phyloP scores from a whole-genome alignment of 2,797 vertebrate genomes.

The Pterois miles region DNA sequence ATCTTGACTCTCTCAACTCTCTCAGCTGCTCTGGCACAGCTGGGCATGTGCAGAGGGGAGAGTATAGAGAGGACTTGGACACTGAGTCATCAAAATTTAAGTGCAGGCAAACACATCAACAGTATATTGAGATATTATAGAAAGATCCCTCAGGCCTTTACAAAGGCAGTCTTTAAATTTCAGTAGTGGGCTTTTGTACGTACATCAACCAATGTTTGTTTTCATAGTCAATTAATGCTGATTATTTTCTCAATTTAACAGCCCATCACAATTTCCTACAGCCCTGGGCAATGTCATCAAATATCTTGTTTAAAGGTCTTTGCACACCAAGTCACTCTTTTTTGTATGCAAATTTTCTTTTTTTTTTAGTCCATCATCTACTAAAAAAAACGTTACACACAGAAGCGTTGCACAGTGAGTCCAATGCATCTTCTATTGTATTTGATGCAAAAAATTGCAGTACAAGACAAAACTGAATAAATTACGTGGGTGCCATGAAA shows the following conservation, averaged over 20 bases:
- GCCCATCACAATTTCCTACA: not conserved
- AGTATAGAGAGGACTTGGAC: not conserved
- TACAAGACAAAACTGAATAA: no score
- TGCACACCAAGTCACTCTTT: no score
- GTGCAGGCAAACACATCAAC: not conserved
- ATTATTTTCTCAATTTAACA: not conserved
- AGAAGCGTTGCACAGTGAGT: no score
- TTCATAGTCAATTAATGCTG: not conserved
- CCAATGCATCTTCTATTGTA: no score
- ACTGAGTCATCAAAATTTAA: conserved; percentile 8
- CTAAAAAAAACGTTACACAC: no score
- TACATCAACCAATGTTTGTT: not conserved
- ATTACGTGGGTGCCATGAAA: no score
- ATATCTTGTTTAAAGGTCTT: not conserved
- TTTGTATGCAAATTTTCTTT: no score
- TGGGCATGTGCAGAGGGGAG: conserved; percentile 5
- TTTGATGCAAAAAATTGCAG: no score
- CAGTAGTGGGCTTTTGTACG: not conserved
- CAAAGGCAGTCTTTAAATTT: not conserved
- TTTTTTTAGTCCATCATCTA: no score
- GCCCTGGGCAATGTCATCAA: not conserved
- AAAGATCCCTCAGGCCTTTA: not conserved
- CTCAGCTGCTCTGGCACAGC: conserved; percentile 8
- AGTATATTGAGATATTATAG: not conserved
- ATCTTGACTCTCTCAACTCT: conserved; percentile 18